These are phyloP conservation scores for Oncorhynchus kisutch DNA, from an alignment of 2,113 vertebrate species.

Conservation along the genomic window DNA sequence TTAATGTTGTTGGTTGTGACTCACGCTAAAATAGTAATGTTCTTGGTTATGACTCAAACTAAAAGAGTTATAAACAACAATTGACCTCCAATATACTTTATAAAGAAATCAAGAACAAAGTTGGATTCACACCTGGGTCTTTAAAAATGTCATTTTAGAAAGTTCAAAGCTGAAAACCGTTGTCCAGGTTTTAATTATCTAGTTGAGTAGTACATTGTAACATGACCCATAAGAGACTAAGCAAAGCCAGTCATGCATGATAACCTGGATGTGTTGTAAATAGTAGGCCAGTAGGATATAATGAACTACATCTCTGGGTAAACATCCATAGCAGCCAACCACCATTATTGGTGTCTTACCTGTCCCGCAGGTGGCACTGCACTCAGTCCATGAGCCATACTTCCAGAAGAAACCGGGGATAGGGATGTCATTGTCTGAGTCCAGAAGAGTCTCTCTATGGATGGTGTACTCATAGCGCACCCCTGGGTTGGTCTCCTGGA, in stretches of 20 bases:
- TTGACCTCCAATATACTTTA: too few relatives aligned
- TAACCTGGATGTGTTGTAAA: background rate
- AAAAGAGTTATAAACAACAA: too few relatives aligned
- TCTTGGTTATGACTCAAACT: too few relatives aligned
- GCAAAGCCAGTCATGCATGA: background rate
- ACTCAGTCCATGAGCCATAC: slow-evolving; percentile 85
- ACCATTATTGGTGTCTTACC: slow-evolving; percentile 67
- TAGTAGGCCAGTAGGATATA: background rate
- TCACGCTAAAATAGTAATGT: too few relatives aligned
- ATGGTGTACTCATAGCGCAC: slow-evolving; percentile 92
- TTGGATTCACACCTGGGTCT: too few relatives aligned
- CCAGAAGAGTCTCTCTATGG: slow-evolving; percentile 61
- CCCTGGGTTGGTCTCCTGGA: slow-evolving; percentile 90
- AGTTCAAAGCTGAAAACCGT: too few relatives aligned
- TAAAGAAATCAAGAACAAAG: too few relatives aligned
- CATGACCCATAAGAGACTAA: too few relatives aligned
- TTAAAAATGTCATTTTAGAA: too few relatives aligned
- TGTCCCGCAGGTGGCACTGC: slow-evolving; percentile 86
- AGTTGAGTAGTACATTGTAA: too few relatives aligned
- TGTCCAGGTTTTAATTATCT: too few relatives aligned
- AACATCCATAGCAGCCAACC: background rate
- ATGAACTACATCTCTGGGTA: background rate
- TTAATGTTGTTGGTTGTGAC: background rate
- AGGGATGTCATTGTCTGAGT: slow-evolving; percentile 37
- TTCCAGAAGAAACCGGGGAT: slow-evolving; percentile 82